A percentile compares a stretch with the other conserved stretches of the same genome.
Evolutionary conservation across 2,888 invertebrate genomes (phyloP).

Genomic region (Eupelmus urozonus): DNA sequence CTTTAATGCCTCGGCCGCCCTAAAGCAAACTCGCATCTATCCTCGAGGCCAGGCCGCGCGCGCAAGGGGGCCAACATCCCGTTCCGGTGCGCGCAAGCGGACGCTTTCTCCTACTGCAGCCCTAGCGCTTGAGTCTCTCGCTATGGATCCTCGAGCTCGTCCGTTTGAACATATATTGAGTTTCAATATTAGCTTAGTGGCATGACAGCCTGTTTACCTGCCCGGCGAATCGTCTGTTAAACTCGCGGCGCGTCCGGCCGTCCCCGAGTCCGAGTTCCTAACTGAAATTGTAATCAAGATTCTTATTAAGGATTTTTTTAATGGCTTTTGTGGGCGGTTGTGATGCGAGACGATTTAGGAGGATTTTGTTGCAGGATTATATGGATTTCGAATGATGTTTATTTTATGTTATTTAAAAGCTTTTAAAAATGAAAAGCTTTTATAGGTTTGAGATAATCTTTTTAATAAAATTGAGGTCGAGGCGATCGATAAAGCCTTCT

Average conservation of each 20-base stretch:
- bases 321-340: no score
- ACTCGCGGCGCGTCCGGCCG: neutral
- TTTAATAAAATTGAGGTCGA: no score
- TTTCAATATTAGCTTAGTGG: conserved; percentile 45
- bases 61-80: neutral
- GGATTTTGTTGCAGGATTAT: no score
- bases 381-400: no score
- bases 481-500: no score
- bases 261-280: no score
- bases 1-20: conserved; percentile 68
- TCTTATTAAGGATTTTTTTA: no score
- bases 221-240: conserved; percentile 1
- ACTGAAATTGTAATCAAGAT: conserved; percentile 26
- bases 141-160: neutral
- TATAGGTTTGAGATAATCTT: no score
- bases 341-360: no score
- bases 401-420: no score
- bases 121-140: neutral
- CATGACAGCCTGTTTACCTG: conserved; percentile 40
- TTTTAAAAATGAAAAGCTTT: no score
- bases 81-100: no score
- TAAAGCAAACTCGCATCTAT: conserved; percentile 33
- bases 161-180: conserved; percentile 29
- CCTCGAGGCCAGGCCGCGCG: neutral
- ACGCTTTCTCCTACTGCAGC: neutral